Base-by-base conservation (phyloP, 2,888 invertebrate species). In the Netelia inedita region DNA sequence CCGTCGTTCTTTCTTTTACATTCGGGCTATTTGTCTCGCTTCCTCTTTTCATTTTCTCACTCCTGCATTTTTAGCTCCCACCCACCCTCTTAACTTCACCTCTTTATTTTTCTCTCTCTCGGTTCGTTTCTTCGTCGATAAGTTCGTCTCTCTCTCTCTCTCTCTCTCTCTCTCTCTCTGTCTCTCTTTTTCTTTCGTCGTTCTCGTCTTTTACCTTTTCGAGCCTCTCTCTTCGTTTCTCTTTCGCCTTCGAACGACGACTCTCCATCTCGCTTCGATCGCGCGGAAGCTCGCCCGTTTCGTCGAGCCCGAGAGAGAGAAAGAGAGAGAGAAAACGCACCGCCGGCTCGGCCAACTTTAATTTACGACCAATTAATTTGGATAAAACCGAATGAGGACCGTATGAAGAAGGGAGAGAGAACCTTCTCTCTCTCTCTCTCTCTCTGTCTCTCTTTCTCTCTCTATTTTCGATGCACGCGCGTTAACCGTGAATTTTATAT, bases 321-420 rank as follows among this genome's bases (percentile, higher is more conserved):
- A 35, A 41, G 53, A 68, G 66, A 46, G 43, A 43, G 57, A 61
- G 23, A n/a, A 19, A 72, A 46, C 78, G 80, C 68, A 76, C 68
- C 35, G 74, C 79, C 79, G 88, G 89, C 84, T 88, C 88, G 89
- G 5, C 28, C 89, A 88, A 90, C 92, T 92, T 91, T 94, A 93
- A 93, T 94, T 93, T 94, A 93, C 92, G 93, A 92, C 93, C 93
- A 94, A 94, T 94, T 94, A 94, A 94, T 93, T 93, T 93, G 93
- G 93, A 93, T 93, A 93, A 93, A 93, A 92, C 91, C 92, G 89
- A 89, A 89, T 81, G 86, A 81, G 89, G 87, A 88, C 79, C 63
- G 61, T 71, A 73, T 21, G 35, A 61, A 63, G 72, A 71, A 66
- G 50, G 59, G 65, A 75, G 53, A 63, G 23, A 63, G 50, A 21